phyloP scores from a whole-genome alignment of 2,113 vertebrate genomes.

The Circaetus gallicus region DNA sequence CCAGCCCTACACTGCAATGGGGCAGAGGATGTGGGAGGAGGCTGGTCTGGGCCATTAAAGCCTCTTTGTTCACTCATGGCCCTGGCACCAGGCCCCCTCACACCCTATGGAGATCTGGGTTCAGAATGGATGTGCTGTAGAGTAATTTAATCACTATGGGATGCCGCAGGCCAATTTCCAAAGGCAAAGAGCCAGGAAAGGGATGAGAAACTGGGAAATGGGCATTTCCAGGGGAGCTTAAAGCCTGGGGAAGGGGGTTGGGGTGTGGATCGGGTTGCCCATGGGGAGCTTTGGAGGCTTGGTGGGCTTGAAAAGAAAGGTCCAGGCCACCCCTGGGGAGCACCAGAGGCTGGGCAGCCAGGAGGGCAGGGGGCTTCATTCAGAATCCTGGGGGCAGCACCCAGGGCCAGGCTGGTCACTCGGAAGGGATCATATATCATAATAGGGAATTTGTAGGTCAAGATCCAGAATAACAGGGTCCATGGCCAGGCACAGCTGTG shows the following conservation, averaged over 20 bases:
- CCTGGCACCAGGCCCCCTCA: background rate
- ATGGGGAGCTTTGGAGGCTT: background rate
- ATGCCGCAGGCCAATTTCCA: background rate
- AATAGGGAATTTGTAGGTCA: background rate
- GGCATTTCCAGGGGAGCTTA: background rate
- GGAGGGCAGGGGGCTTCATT: background rate
- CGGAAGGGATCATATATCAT: background rate
- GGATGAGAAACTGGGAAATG: background rate
- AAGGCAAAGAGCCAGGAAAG: background rate
- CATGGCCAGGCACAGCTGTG: background rate
- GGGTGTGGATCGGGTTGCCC: background rate
- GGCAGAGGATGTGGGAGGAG: background rate
- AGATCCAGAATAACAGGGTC: background rate
- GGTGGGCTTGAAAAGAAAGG: background rate
- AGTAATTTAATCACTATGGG: background rate
- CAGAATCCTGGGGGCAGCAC: background rate
- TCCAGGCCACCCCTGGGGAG: background rate
- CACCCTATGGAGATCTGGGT: background rate
- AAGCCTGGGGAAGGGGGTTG: background rate
- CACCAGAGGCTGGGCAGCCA: background rate
- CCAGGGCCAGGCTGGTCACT: background rate
- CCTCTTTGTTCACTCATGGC: background rate
- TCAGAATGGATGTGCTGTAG: background rate
- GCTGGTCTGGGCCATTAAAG: background rate
- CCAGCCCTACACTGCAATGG: fast-evolving